Evolutionary conservation across 92 coral and sea anemone species (phyloP).

Genomic region (Desmophyllum pertusum): DNA sequence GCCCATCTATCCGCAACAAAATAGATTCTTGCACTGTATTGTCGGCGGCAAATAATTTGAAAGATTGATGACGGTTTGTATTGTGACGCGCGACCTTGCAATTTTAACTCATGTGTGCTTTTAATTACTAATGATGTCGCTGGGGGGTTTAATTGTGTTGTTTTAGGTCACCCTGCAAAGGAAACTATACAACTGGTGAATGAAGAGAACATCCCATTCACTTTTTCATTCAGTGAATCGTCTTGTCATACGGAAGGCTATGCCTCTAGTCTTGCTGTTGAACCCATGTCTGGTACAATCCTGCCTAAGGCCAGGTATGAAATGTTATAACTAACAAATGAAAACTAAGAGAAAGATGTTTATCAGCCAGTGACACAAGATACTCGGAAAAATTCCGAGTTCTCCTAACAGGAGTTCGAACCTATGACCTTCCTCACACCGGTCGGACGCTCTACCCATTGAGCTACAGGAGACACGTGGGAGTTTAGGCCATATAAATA

Average conservation of each 20-base stretch:
- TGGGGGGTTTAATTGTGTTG: background rate
- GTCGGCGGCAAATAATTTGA: background rate
- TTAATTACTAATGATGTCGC: background rate
- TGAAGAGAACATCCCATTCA: slow-evolving; percentile 87
- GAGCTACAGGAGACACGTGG: too few species aligned
- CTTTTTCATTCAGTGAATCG: slow-evolving; percentile 85
- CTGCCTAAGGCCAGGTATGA: slow-evolving; percentile 85
- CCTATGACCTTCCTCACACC: too few species aligned
- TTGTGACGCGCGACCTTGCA: background rate
- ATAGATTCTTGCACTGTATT: too few species aligned
- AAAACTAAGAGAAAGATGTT: too few species aligned
- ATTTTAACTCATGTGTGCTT: background rate
- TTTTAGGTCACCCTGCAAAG: slow-evolving; percentile 87
- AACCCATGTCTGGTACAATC: slow-evolving; percentile 85
- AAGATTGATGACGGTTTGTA: background rate
- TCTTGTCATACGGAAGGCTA: slow-evolving; percentile 94
- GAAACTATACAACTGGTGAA: slow-evolving; percentile 81
- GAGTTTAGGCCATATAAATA: too few species aligned
- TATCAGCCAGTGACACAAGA: too few species aligned
- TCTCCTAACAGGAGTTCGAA: too few species aligned
- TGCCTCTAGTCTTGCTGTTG: slow-evolving; percentile 82
- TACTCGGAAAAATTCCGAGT: too few species aligned
- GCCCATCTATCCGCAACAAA: too few species aligned
- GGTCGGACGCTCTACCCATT: too few species aligned
- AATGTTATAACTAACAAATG: too few species aligned